Evolutionary conservation across 2,113 vertebrate genomes (phyloP), one percentile per base, ranked within the genome.

Genomic region (Etheostoma cragini): DNA sequence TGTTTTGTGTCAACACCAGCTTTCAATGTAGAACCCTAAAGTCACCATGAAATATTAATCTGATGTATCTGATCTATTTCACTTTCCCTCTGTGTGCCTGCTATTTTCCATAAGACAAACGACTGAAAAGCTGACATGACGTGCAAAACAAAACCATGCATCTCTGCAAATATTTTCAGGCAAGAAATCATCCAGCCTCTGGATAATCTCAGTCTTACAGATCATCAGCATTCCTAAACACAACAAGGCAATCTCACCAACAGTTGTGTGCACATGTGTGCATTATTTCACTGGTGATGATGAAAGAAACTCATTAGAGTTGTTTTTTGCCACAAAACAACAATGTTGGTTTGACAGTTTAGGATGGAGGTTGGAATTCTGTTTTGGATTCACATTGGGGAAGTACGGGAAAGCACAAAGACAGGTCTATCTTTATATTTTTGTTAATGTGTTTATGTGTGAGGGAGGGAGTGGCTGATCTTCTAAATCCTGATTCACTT

Each of bases 171-270:
- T 56, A 46, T 60, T 68, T 76, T 15, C 19, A 73, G 1, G 15
- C 45, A 38, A 63, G 68, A 72, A 68, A 68, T 12, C 0, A 1
- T 38, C 8, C 8, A 38, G 66, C 33, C 16, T 77, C 57, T 65
- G 63, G 57, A 54, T 71, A 0, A 57, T 60, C 38, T 77, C 24
- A 64, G 63, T 46, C 14, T 57, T 16, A 72, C 50, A 19, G 26
- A 67, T 82, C 22, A 1, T 47, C 35, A 60, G 14, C 49, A 50
- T 82, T 78, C 76, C 57, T 72, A 49, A 58, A 78, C 60, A 70
- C 58, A 74, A 57, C 70, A 38, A 76, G 11, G 19, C 38, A n/a
- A 47, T 19, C 22, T 63, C 21, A 22, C 2, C 33, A 64, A 42
- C 26, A 53, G 13, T 5, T 26, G 54, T 22, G 74, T 19, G 3